These are phyloP conservation scores for Erinaceus europaeus DNA, from an alignment of 2,113 vertebrate species.

Conservation along the genomic window DNA sequence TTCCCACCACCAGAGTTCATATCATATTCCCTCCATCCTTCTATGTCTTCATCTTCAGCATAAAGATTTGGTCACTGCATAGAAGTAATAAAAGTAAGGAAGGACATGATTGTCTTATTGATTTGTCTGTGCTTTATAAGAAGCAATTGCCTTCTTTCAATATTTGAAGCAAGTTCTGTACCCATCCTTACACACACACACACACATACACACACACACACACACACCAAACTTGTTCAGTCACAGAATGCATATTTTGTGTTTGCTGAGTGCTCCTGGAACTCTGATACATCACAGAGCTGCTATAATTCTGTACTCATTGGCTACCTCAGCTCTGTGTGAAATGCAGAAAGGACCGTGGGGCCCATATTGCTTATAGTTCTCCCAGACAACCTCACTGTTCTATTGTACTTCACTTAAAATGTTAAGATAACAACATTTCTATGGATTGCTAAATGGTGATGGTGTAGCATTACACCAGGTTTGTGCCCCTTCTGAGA, in stretches of 20 bases:
- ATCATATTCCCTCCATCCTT: too few relatives aligned
- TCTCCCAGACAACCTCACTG: fast-evolving
- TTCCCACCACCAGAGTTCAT: too few relatives aligned
- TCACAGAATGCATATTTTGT: not conserved
- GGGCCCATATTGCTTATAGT: fast-evolving
- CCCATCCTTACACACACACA: too few relatives aligned
- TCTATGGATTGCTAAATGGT: not conserved
- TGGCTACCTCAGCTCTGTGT: not conserved
- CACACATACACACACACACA: not conserved
- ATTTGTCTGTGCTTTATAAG: not conserved
- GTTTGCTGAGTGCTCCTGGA: not conserved
- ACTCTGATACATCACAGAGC: not conserved
- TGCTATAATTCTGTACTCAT: not conserved
- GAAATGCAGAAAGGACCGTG: not conserved
- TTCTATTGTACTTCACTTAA: not conserved
- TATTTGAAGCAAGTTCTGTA: fast-evolving
- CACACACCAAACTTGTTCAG: too few relatives aligned
- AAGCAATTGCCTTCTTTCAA: not conserved
- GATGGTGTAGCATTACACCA: not conserved
- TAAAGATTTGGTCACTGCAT: not conserved
- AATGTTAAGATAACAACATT: not conserved
- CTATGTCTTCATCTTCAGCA: not conserved
- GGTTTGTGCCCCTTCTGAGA: not conserved
- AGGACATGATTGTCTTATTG: not conserved
- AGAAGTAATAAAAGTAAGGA: not conserved